Conservation (phyloP, 2,888 invertebrate genomes). For the Podotricha telesiphe region DNA sequence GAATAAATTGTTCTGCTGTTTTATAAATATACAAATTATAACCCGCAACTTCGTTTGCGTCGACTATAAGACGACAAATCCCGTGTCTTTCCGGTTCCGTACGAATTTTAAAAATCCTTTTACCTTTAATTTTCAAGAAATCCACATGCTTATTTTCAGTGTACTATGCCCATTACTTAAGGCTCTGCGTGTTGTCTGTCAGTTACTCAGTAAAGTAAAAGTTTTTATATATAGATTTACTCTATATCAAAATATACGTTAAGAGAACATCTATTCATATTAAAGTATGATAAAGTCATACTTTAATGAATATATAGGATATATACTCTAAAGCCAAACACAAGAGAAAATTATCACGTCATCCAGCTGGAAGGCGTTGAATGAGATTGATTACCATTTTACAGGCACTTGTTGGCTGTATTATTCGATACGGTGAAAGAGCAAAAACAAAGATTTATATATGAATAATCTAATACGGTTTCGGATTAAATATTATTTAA, state of each 20-base stretch:
- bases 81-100: too few species aligned
- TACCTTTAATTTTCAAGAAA: too few species aligned
- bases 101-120: too few species aligned
- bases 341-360: constrained; percentile 56
- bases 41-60: too few species aligned
- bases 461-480: background rate
- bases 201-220: too few species aligned
- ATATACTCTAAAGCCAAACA: constrained; percentile 48
- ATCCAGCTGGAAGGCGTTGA: constrained; percentile 46
- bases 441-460: constrained; percentile 13
- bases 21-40: too few species aligned
- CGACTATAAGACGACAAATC: too few species aligned
- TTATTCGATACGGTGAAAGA: constrained; percentile 34
- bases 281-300: background rate
- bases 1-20: too few species aligned
- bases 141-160: too few species aligned
- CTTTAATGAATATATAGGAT: constrained; percentile 28
- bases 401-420: constrained; percentile 24
- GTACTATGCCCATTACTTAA: too few species aligned
- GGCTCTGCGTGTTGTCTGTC: too few species aligned
- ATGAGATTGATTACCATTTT: constrained; percentile 60
- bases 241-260: background rate
- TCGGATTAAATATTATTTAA: background rate
- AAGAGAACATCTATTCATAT: background rate
- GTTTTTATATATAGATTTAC: too few species aligned